A percentile compares a stretch with the other conserved stretches of the same genome.
These are phyloP conservation scores for Dioctria linearis DNA, from an alignment of 2,888 invertebrate genomes.

Conservation along the genomic window DNA sequence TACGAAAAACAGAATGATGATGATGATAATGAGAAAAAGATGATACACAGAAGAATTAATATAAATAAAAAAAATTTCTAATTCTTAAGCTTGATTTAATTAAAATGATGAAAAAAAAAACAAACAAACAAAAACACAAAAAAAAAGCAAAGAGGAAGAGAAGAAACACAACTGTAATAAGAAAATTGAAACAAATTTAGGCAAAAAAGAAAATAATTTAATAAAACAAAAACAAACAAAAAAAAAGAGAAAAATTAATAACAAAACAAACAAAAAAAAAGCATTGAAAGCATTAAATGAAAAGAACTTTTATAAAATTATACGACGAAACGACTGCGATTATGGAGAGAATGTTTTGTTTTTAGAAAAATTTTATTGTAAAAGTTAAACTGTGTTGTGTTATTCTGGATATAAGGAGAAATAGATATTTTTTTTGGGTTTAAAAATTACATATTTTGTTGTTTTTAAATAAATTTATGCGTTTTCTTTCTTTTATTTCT, in stretches of 20 bases:
- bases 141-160: neutral
- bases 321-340: no score
- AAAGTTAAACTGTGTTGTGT: constrained; percentile 49
- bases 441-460: constrained; percentile 52
- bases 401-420: constrained; percentile 48
- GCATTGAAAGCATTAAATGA: neutral
- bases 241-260: neutral
- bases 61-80: constrained; percentile 37
- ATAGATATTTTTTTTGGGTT: constrained; percentile 50
- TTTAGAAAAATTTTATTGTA: constrained; percentile 52
- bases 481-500: constrained; percentile 39
- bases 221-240: neutral
- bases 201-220: no score
- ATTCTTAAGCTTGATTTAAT: constrained; percentile 48
- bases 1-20: neutral
- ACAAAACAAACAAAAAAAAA: constrained; percentile 32
- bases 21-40: neutral
- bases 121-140: neutral
- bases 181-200: no score
- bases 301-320: neutral
- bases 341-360: constrained; percentile 39
- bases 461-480: constrained; percentile 47
- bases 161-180: neutral
- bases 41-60: constrained; percentile 39
- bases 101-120: constrained; percentile 13